A percentile compares a stretch with the other conserved stretches of the same genome.
phyloP scores from a whole-genome alignment of 2,888 invertebrate species.

The Sinodicranocentrus sp. region DNA sequence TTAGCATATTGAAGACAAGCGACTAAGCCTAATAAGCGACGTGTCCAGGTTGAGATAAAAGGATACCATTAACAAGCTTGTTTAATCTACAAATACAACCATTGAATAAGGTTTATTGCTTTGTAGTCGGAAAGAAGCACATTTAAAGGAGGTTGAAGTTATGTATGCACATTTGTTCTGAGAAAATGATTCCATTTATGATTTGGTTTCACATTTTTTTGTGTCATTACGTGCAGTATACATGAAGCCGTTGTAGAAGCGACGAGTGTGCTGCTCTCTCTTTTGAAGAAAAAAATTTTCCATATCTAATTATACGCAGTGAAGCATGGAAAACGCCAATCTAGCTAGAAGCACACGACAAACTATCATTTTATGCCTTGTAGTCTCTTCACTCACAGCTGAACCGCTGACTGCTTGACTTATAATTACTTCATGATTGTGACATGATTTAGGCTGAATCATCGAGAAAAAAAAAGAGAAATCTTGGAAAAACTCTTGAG shows the following conservation, averaged over 20 bases:
- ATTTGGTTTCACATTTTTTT: background rate
- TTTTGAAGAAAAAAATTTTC: constrained; percentile 44
- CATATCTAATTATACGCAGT: constrained; percentile 41
- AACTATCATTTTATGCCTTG: background rate
- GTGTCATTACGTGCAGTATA: background rate
- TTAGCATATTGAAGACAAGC: no score
- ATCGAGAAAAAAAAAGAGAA: background rate
- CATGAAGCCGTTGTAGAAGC: background rate
- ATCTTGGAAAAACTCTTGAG: no score
- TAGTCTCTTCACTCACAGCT: background rate
- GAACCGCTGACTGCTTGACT: background rate
- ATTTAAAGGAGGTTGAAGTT: no score
- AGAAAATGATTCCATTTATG: no score
- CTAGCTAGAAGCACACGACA: constrained; percentile 14
- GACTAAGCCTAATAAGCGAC: no score
- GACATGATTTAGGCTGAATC: constrained; percentile 5
- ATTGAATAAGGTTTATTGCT: no score
- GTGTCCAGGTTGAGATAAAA: no score
- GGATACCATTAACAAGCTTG: no score
- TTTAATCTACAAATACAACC: no score
- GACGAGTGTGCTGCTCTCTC: constrained; percentile 24
- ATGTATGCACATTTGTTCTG: no score
- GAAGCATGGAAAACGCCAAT: constrained; percentile 43
- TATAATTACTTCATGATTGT: background rate
- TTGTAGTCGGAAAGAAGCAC: no score